Evolutionary conservation across 2,888 invertebrate species (phyloP).

Genomic region (Elmis aenea): DNA sequence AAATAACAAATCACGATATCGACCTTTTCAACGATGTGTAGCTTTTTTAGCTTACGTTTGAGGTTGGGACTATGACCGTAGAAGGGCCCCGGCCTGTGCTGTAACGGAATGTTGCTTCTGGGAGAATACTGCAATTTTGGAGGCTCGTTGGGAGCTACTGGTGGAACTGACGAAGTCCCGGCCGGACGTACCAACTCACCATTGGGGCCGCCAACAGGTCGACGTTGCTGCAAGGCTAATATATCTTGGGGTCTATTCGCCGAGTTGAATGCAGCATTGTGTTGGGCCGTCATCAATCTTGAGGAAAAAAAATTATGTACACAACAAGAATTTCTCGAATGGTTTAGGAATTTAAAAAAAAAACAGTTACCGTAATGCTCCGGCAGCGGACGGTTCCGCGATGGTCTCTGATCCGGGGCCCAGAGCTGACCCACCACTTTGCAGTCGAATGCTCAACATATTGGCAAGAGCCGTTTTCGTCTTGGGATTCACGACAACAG

Average conservation of each 20-base stretch:
- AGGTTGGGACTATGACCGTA: slow-evolving; percentile 91
- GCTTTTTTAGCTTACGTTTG: slow-evolving; percentile 56
- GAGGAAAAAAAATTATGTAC: slow-evolving; percentile 20
- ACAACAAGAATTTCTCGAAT: slow-evolving; percentile 1
- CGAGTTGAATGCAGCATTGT: slow-evolving; percentile 58
- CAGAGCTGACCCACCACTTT: slow-evolving; percentile 50
- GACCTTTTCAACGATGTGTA: no score
- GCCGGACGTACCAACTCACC: slow-evolving; percentile 44
- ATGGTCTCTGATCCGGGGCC: slow-evolving; percentile 35
- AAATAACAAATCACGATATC: not conserved
- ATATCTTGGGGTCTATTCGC: slow-evolving; percentile 49
- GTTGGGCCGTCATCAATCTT: slow-evolving; percentile 80
- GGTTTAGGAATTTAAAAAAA: not conserved
- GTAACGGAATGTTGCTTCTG: slow-evolving; percentile 46
- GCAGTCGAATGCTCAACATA: slow-evolving; percentile 80
- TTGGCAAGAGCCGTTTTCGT: slow-evolving; percentile 94
- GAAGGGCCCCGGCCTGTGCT: slow-evolving; percentile 61
- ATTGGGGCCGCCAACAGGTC: slow-evolving; percentile 45
- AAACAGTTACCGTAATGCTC: slow-evolving; percentile 52
- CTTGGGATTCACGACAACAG: slow-evolving; percentile 74
- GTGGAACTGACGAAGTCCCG: slow-evolving; percentile 48
- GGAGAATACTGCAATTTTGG: slow-evolving; percentile 34
- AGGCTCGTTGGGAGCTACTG: slow-evolving; percentile 44
- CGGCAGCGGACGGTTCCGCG: slow-evolving; percentile 61
- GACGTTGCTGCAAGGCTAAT: slow-evolving; percentile 51